These are phyloP conservation scores for Meloidogyne floridensis DNA, from an alignment of 1,140 invertebrate genomes.

Conservation along the genomic window DNA sequence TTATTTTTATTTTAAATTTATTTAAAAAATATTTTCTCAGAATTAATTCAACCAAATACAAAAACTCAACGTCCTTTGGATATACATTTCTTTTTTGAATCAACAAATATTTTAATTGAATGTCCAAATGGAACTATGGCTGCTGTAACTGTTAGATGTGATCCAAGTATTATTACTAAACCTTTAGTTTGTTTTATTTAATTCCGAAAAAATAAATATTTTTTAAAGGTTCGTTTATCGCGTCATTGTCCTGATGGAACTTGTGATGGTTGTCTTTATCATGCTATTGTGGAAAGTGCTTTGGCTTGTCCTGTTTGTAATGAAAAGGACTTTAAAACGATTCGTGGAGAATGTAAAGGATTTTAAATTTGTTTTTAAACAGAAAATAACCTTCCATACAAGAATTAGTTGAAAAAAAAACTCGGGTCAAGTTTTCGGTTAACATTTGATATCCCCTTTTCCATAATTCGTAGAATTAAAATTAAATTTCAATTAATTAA, in stretches of 20 bases:
- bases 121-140: slow-evolving; percentile 71
- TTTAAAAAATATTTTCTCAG: slow-evolving; percentile 26
- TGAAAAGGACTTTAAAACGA: slow-evolving; percentile 67
- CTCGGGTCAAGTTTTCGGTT: no score
- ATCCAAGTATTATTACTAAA: slow-evolving; percentile 40
- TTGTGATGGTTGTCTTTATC: slow-evolving; percentile 73
- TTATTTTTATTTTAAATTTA: no score
- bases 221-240: slow-evolving; percentile 66
- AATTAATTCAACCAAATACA: slow-evolving; percentile 9
- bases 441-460: no score
- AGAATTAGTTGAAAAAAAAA: background rate
- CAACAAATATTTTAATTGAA: slow-evolving; percentile 50
- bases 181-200: slow-evolving; percentile 32
- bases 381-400: no score
- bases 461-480: no score
- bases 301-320: slow-evolving; percentile 71
- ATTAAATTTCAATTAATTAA: background rate
- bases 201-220: slow-evolving; percentile 1
- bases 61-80: slow-evolving; percentile 44
- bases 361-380: background rate
- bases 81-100: slow-evolving; percentile 53
- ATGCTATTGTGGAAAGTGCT: slow-evolving; percentile 68
- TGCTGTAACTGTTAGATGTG: slow-evolving; percentile 70
- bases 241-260: slow-evolving; percentile 72
- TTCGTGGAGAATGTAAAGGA: slow-evolving; percentile 69